These are phyloP conservation scores for Dioctria linearis DNA, from an alignment of 2,888 invertebrate species.

Conservation along the genomic window DNA sequence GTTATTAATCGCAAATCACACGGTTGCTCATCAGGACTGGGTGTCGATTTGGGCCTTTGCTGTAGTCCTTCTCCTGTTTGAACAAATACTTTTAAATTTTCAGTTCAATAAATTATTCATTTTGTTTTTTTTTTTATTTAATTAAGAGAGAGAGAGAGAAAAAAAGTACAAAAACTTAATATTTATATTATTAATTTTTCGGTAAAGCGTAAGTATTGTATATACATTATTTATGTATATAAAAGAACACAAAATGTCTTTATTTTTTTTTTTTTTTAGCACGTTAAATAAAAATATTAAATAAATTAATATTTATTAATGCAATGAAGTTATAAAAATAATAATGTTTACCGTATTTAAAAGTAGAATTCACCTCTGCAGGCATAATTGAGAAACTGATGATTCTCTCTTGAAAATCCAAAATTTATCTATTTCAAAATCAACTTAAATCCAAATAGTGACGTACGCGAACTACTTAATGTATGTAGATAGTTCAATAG, in stretches of 20 bases:
- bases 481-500: too few species aligned
- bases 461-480: too few species aligned
- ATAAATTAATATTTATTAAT: background rate
- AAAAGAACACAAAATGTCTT: conserved; percentile 25
- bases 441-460: too few species aligned
- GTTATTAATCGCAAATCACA: conserved; percentile 68
- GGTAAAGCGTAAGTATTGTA: conserved; percentile 19
- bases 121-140: conserved; percentile 61
- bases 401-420: too few species aligned
- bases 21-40: conserved; percentile 65
- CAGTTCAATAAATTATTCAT: conserved; percentile 56
- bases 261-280: background rate
- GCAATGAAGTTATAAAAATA: background rate
- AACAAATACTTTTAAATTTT: conserved; percentile 55
- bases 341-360: background rate
- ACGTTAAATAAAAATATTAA: background rate
- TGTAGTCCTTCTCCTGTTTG: conserved; percentile 58
- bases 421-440: too few species aligned
- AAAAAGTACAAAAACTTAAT: conserved; percentile 32
- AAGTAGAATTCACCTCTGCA: background rate
- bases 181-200: conserved; percentile 14
- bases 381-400: too few species aligned
- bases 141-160: conserved; percentile 56
- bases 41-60: conserved; percentile 54
- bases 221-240: conserved; percentile 25